phyloP scores from a whole-genome alignment of 2,888 invertebrate genomes.

The Penaeus monodon region DNA sequence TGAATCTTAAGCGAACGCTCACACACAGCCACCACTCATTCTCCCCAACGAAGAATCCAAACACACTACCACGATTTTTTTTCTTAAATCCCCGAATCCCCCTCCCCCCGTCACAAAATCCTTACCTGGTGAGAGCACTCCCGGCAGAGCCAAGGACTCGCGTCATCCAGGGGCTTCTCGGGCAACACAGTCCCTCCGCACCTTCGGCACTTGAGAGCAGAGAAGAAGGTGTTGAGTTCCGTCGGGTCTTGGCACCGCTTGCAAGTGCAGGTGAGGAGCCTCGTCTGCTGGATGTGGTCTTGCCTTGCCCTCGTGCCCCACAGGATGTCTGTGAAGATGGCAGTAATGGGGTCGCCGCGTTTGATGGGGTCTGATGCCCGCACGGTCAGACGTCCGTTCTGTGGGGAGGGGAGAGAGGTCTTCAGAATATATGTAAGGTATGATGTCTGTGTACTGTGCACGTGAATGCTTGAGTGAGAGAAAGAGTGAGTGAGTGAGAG shows the following conservation, averaged over 20 bases:
- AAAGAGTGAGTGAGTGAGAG: no score
- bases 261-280: slow-evolving; percentile 61
- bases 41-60: no score
- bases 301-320: slow-evolving; percentile 65
- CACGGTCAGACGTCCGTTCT: slow-evolving; percentile 72
- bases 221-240: slow-evolving; percentile 64
- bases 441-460: no score
- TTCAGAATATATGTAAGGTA: no score
- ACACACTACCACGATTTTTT: no score
- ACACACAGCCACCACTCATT: no score
- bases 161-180: slow-evolving; percentile 72
- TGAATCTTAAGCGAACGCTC: no score
- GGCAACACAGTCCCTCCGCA: slow-evolving; percentile 72
- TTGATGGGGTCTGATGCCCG: slow-evolving; percentile 78
- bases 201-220: slow-evolving; percentile 55
- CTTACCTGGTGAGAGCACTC: slow-evolving; percentile 67
- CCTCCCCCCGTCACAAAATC: no score
- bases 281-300: slow-evolving; percentile 61
- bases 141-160: slow-evolving; percentile 66
- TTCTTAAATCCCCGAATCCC: no score
- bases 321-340: slow-evolving; percentile 65
- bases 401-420: neutral
- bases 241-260: slow-evolving; percentile 64
- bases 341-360: slow-evolving; percentile 69
- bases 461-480: neutral